A percentile compares a stretch with the other conserved stretches of the same genome.
phyloP scores from a whole-genome alignment of 1,140 invertebrate species.

The Lineus longissimus region DNA sequence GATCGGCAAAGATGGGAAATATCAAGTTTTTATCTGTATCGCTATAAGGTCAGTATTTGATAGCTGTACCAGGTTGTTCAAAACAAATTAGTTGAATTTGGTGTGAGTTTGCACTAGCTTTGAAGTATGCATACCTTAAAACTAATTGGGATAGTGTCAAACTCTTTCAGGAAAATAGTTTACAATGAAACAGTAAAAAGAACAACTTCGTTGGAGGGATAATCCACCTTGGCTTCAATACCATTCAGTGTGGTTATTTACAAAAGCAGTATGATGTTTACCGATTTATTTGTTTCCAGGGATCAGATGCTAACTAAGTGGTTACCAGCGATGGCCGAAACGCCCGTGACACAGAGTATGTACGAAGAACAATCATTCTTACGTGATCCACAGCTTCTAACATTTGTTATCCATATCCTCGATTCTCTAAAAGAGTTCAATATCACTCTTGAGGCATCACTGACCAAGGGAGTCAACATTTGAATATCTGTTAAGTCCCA shows the following conservation, averaged over 20 bases:
- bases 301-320: conserved; percentile 89
- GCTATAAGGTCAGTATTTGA: conserved; percentile 70
- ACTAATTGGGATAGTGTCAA: too few relatives aligned
- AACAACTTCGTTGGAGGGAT: too few relatives aligned
- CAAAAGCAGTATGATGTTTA: not conserved
- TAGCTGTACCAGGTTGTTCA: too few relatives aligned
- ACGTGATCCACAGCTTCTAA: conserved; percentile 75
- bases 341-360: conserved; percentile 83
- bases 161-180: too few relatives aligned
- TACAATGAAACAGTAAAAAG: too few relatives aligned
- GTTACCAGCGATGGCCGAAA: conserved; percentile 79
- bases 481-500: conserved; percentile 20
- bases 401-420: conserved; percentile 87
- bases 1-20: conserved; percentile 96
- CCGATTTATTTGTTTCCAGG: conserved; percentile 58
- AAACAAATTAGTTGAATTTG: too few relatives aligned
- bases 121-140: too few relatives aligned
- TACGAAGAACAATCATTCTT: conserved; percentile 95
- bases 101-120: too few relatives aligned
- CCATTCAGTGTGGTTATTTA: not conserved
- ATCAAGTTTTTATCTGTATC: conserved; percentile 93
- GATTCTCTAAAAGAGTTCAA: conserved; percentile 88
- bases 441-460: conserved; percentile 86
- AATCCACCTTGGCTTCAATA: too few relatives aligned
- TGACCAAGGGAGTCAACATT: conserved; percentile 80